Evolutionary conservation across 2,888 invertebrate species (phyloP).

Genomic region (Aphidius colemani): DNA sequence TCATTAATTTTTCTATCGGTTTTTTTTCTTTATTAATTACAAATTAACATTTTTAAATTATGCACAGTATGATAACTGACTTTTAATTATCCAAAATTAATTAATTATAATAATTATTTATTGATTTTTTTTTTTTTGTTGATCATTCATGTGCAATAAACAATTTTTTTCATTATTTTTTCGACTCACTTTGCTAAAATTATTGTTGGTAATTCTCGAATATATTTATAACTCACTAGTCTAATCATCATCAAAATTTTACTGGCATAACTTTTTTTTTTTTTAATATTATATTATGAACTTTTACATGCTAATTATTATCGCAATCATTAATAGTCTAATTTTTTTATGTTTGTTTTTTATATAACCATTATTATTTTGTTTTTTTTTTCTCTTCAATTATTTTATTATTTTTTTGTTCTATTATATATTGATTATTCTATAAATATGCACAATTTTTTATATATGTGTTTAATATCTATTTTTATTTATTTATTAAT

Average conservation of each 20-base stretch:
- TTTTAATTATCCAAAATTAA: conserved; percentile 26
- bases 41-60: too few species aligned
- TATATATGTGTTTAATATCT: conserved; percentile 22
- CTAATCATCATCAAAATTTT: conserved; percentile 21
- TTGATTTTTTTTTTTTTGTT: conserved; percentile 5
- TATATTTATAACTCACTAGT: conserved; percentile 1
- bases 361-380: conserved; percentile 11
- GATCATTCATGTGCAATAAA: conserved; percentile 22
- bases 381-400: conserved; percentile 9
- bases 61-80: not conserved
- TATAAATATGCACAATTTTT: conserved; percentile 5
- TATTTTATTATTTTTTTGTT: conserved; percentile 25
- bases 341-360: conserved; percentile 28
- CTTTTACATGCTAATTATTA: conserved; percentile 59
- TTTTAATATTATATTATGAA: conserved; percentile 31
- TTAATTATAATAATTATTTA: not conserved
- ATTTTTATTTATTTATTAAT: too few species aligned
- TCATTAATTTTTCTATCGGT: conserved; percentile 43
- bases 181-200: too few species aligned
- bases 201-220: too few species aligned
- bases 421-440: conserved; percentile 16
- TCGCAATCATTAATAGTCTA: conserved; percentile 48
- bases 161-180: not conserved
- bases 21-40: conserved; percentile 17
- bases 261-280: conserved; percentile 25